These are phyloP conservation scores for Epinephelus coioides DNA, from an alignment of 2,797 vertebrate genomes.

Conservation along the genomic window DNA sequence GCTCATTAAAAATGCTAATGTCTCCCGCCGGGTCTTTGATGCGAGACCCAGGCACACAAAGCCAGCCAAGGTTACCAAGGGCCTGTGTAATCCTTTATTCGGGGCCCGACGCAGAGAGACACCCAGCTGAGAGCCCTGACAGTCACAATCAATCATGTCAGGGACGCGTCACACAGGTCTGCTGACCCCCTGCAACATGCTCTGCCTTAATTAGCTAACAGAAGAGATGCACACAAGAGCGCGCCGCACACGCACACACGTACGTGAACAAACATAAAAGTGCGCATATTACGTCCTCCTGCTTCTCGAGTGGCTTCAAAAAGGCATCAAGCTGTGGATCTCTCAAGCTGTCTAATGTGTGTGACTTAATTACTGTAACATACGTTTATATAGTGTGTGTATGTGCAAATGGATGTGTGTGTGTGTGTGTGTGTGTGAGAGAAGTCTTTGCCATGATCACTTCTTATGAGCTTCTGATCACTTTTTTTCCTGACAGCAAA, in stretches of 20 bases:
- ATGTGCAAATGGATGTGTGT: conserved; percentile 9
- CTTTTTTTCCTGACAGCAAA: conserved; percentile 50
- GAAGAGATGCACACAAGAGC: conserved; percentile 29
- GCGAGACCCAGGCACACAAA: conserved; percentile 88
- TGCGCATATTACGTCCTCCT: conserved; percentile 9
- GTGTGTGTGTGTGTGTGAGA: conserved; percentile 12
- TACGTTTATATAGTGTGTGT: conserved; percentile 15
- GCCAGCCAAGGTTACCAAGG: conserved; percentile 90
- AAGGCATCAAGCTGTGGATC: conserved; percentile 38
- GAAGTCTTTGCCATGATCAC: conserved; percentile 37
- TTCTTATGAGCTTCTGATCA: conserved; percentile 55
- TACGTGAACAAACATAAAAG: conserved; percentile 5
- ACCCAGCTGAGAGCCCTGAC: conserved; percentile 92
- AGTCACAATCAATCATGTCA: conserved; percentile 94
- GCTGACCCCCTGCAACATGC: conserved; percentile 84
- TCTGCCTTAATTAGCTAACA: conserved; percentile 90
- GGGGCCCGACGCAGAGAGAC: conserved; percentile 85
- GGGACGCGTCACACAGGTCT: conserved; percentile 80
- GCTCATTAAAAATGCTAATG: conserved; percentile 97
- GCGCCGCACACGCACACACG: conserved; percentile 27
- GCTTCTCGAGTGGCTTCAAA: conserved; percentile 47
- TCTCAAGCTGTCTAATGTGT: conserved; percentile 37
- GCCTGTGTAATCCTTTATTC: conserved; percentile 94
- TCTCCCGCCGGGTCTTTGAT: conserved; percentile 91
- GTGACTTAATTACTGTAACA: conserved; percentile 55